Conservation (phyloP, 2,797 vertebrate species). For the Sebastes minor region DNA sequence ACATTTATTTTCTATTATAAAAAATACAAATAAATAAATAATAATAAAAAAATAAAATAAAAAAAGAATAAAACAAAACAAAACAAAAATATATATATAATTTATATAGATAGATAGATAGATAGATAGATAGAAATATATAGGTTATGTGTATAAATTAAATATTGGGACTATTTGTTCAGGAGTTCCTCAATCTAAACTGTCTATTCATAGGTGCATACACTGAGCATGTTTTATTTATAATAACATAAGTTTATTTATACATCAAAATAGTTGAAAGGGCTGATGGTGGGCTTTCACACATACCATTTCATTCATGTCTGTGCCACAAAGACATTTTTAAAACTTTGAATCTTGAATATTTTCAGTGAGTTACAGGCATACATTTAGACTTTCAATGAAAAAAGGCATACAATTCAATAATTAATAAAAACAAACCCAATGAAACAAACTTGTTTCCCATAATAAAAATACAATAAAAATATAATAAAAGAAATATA, state of each 20-base stretch:
- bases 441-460: not conserved
- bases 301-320: not conserved
- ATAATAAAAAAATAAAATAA: not conserved
- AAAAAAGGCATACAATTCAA: not conserved
- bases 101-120: no score
- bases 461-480: not conserved
- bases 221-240: not conserved
- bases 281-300: not conserved
- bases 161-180: constrained; percentile 11
- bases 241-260: not conserved
- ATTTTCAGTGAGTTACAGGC: not conserved
- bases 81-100: no score
- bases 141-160: not conserved
- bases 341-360: not conserved
- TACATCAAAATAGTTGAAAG: not conserved
- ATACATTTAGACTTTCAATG: not conserved
- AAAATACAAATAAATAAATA: no score
- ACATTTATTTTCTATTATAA: not conserved
- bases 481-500: not conserved
- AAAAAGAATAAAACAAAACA: no score
- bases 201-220: not conserved
- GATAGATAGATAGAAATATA: no score
- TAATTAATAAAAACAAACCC: no score
- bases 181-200: not conserved
- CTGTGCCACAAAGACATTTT: no score